Evolutionary conservation across 1,140 invertebrate species (phyloP).

Genomic region (Drosophila asahinai): DNA sequence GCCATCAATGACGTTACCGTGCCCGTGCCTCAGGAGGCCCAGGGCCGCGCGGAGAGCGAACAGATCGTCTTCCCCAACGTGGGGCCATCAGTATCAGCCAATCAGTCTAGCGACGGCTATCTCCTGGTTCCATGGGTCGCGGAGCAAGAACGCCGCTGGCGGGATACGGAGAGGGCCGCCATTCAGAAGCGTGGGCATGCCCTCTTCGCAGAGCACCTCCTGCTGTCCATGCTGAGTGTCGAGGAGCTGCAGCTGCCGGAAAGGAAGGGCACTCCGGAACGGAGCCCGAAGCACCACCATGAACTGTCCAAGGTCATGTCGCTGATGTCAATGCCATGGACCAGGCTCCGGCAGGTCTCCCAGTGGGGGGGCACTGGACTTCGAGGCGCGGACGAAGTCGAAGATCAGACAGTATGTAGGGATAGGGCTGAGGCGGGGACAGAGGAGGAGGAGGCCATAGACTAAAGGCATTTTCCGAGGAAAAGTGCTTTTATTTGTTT

Average conservation of each 20-base stretch:
- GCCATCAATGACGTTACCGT: not conserved
- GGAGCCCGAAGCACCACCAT: not conserved
- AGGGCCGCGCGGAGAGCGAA: not conserved
- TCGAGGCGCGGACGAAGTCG: not conserved
- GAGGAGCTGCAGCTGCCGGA: slow-evolving; percentile 43
- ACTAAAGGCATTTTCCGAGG: not conserved
- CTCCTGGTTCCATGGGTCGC: slow-evolving; percentile 45
- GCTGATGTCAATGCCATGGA: slow-evolving; percentile 46
- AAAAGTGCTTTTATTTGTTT: not conserved
- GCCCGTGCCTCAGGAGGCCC: not conserved
- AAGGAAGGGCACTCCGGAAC: not conserved
- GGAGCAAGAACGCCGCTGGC: slow-evolving; percentile 9
- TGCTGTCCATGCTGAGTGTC: slow-evolving; percentile 64
- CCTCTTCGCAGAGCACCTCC: slow-evolving; percentile 57
- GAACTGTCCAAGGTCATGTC: slow-evolving; percentile 40
- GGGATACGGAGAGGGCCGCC: not conserved
- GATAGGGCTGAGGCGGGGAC: slow-evolving; percentile 1
- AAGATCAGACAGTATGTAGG: not conserved
- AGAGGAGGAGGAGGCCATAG: slow-evolving; percentile 15
- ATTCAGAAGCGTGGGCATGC: slow-evolving; percentile 14
- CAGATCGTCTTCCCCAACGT: not conserved
- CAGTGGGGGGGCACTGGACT: not conserved
- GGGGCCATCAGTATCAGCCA: not conserved
- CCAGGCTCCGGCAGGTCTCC: slow-evolving; percentile 11
- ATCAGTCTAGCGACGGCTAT: not conserved